Percentiles rank a stretch among this genome's conserved stretches.
phyloP scores from a whole-genome alignment of 2,888 invertebrate species.

The Dryocosmus kuriphilus region DNA sequence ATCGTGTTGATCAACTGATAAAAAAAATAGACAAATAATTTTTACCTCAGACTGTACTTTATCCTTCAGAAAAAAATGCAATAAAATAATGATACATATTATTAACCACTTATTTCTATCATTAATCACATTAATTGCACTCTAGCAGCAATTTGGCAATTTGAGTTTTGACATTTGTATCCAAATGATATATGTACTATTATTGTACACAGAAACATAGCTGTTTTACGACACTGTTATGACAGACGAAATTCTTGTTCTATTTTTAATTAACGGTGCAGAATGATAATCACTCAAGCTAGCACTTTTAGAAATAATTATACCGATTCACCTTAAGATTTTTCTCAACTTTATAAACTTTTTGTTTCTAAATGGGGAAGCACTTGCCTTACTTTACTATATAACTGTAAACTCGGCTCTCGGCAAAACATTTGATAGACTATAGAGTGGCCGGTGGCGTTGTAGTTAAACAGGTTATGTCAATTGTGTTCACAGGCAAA shows the following conservation, averaged over 20 bases:
- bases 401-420: neutral
- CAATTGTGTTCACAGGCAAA: neutral
- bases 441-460: too few relatives aligned
- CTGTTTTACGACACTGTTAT: neutral
- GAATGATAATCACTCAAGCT: neutral
- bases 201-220: neutral
- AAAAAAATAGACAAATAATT: neutral
- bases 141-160: neutral
- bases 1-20: neutral
- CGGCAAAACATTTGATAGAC: neutral
- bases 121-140: neutral
- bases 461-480: constrained; percentile 2
- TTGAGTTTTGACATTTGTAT: neutral
- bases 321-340: neutral
- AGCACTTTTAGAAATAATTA: neutral
- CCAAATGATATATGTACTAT: neutral
- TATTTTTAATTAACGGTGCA: neutral
- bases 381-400: neutral
- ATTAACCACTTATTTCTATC: neutral
- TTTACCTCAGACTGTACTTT: neutral
- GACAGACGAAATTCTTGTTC: neutral
- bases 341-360: neutral
- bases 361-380: neutral
- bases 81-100: neutral
- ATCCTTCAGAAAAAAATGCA: neutral